These are phyloP conservation scores for Labeo rohita DNA, from an alignment of 2,113 vertebrate genomes.

Conservation along the genomic window DNA sequence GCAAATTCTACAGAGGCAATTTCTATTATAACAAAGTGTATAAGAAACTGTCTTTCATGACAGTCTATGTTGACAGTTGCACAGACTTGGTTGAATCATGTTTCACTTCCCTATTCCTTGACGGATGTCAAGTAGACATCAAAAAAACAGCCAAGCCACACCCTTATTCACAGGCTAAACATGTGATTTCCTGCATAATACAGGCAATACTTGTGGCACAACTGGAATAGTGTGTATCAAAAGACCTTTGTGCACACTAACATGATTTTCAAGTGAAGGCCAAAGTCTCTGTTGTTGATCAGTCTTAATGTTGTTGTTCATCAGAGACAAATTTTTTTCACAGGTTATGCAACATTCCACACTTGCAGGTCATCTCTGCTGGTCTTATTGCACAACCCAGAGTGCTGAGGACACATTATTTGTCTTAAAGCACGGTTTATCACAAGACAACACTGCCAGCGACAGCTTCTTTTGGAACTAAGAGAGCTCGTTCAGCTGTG, in stretches of 20 bases:
- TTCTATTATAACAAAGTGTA: not conserved
- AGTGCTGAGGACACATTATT: constrained; percentile 1
- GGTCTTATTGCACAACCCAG: constrained; percentile 24
- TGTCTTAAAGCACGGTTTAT: constrained; percentile 24
- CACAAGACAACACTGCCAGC: constrained; percentile 18
- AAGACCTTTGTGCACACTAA: constrained; percentile 21
- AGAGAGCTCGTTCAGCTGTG: constrained; percentile 23
- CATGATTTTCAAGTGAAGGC: not conserved
- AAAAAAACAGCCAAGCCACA: constrained; percentile 34
- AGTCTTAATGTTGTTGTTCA: not conserved
- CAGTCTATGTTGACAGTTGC: not conserved
- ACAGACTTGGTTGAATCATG: constrained; percentile 32
- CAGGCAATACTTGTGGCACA: not conserved
- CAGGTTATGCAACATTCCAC: constrained; percentile 10
- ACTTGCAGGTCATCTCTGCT: constrained; percentile 3
- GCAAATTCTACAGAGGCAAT: not conserved
- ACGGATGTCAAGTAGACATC: constrained; percentile 5
- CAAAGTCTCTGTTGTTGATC: constrained; percentile 7
- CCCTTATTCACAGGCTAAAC: not conserved
- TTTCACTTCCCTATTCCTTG: constrained; percentile 52
- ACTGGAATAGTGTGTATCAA: not conserved
- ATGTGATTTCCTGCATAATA: not conserved
- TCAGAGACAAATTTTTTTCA: not conserved
- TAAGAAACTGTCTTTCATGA: constrained; percentile 14
- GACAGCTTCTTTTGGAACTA: constrained; percentile 4